Percentiles rank a stretch among this genome's conserved stretches.
These are phyloP conservation scores for Melanostoma mellinum DNA, from an alignment of 2,888 invertebrate species.

Conservation along the genomic window DNA sequence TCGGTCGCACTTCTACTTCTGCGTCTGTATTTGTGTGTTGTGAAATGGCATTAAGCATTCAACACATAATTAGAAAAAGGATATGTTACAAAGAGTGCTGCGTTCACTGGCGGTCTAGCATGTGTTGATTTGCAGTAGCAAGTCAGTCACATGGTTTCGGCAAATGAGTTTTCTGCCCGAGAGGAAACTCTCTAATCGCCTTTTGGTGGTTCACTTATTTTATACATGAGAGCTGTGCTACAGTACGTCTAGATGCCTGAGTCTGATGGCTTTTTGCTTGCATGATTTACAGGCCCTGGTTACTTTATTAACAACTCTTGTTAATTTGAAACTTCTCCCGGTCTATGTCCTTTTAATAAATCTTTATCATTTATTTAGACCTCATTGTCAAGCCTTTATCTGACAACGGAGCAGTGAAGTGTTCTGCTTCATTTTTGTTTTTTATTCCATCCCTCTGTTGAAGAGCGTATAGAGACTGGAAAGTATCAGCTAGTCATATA, in stretches of 20 bases:
- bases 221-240: constrained; percentile 2
- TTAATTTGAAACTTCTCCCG: too few species aligned
- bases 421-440: constrained; percentile 6
- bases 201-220: constrained; percentile 48
- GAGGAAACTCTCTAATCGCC: constrained; percentile 37
- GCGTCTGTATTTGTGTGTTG: not conserved
- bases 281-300: too few species aligned
- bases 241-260: constrained; percentile 2
- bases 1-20: not conserved
- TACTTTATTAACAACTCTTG: too few species aligned
- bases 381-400: too few species aligned
- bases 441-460: not conserved
- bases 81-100: constrained; percentile 56
- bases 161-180: constrained; percentile 56
- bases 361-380: too few species aligned
- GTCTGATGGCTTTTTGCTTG: too few species aligned
- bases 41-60: constrained; percentile 7
- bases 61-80: constrained; percentile 49
- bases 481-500: not conserved
- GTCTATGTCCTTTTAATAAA: too few species aligned
- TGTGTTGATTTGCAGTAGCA: constrained; percentile 27
- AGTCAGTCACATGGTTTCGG: constrained; percentile 41
- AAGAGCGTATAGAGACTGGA: not conserved
- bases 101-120: constrained; percentile 19
- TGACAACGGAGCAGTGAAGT: constrained; percentile 15